Evolutionary conservation across 2,797 vertebrate genomes (phyloP), one percentile per base, ranked within the genome.

Genomic region (Poecilia gillii): DNA sequence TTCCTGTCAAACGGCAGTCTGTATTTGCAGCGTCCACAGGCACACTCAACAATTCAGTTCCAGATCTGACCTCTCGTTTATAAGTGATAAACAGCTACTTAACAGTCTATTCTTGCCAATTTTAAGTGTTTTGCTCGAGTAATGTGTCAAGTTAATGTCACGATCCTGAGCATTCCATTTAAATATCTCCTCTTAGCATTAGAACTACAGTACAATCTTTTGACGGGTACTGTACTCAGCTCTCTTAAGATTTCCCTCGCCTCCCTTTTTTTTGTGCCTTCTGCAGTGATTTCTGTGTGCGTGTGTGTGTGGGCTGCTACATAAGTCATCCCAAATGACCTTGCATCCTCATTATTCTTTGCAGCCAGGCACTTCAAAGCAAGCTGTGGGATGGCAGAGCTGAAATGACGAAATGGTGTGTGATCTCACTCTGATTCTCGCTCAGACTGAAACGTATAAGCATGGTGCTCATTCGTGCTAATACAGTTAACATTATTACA

Each of bases 291-390:
- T 79, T 82, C 81, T 86, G 36, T 75, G 75, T 57, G 76, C 72
- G 49, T 53, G 49, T 76, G 83, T 88, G 82, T 83, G 89, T 81
- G 82, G 84, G 88, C 84, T 79, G 76, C 70, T 87, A 78, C 84
- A 85, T 81, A 81, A 90, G 81, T 85, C 90, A 92, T 93, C 92
- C 84, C 85, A 92, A 92, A 92, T 88, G 91, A 94, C 94, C 94
- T 95, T 91, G 90, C 87, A 88, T 93, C 86, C 92, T 94, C 91
- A 94, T 95, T 95, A 94, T 93, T 93, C 90, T 90, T 89, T 80
- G 82, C 85, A 92, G 82, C 75, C 83, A 87, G 88, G 81, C 88
- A 90, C 93, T 94, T 94, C 91, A 93, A 93, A 93, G 92, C 81
- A 74, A 90, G 84, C 89, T 72, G 89, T 90, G 85, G 88, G 88